phyloP scores from a whole-genome alignment of 2,888 invertebrate genomes.

The Tromatobia lineatoria region DNA sequence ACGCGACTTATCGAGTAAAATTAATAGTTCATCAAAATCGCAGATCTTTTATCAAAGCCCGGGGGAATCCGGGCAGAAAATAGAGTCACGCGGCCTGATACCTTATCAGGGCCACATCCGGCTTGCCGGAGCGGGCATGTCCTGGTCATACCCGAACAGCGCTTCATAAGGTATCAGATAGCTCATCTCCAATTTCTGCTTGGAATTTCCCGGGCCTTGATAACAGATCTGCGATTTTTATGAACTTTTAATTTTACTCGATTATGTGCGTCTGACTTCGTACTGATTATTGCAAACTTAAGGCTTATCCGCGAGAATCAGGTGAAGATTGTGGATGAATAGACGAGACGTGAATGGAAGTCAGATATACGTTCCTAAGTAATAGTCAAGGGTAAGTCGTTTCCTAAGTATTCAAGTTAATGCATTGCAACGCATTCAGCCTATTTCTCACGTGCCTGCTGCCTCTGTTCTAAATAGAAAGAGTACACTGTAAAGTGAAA shows the following conservation, averaged over 20 bases:
- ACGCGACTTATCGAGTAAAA: no score
- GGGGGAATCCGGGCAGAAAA: no score
- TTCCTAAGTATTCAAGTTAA: no score
- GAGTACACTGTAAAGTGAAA: constrained; percentile 29
- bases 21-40: no score
- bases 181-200: background rate
- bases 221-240: constrained; percentile 3
- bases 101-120: no score
- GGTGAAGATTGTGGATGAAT: constrained; percentile 77
- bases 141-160: no score
- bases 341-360: constrained; percentile 40
- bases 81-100: no score
- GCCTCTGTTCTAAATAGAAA: constrained; percentile 27
- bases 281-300: background rate
- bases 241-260: constrained; percentile 4
- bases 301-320: background rate
- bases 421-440: background rate
- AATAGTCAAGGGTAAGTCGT: constrained; percentile 58
- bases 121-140: no score
- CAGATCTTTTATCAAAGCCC: no score
- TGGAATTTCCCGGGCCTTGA: background rate
- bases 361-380: constrained; percentile 44
- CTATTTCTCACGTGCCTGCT: constrained; percentile 58
- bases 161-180: no score
- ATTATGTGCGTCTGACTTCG: background rate